Evolutionary conservation across 2,113 vertebrate genomes (phyloP).

Genomic region (Galemys pyrenaicus): DNA sequence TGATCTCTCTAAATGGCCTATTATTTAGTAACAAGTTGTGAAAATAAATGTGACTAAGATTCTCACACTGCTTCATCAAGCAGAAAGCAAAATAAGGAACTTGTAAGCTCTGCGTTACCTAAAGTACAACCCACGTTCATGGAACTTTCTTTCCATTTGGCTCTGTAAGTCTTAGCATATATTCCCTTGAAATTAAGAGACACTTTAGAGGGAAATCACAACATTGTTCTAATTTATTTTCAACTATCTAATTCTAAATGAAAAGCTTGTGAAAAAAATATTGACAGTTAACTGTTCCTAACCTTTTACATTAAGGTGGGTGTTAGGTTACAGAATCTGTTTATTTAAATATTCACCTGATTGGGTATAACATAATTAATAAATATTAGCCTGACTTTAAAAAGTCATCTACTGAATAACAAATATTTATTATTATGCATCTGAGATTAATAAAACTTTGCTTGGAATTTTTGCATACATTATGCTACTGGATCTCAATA

Average conservation of each 20-base stretch:
- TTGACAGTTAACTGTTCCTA: neutral
- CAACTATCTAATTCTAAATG: neutral
- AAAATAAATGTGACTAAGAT: neutral
- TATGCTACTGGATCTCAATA: neutral
- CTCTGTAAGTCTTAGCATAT: neutral
- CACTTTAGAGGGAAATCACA: neutral
- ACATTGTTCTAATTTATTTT: neutral
- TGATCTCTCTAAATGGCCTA: neutral
- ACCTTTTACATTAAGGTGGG: neutral
- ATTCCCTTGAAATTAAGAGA: neutral
- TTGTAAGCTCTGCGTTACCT: neutral
- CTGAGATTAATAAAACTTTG: neutral
- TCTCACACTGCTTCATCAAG: neutral
- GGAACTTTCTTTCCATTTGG: neutral
- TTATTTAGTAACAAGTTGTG: neutral
- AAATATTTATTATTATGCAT: neutral
- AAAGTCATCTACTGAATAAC: neutral
- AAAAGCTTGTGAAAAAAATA: neutral
- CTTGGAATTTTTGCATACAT: neutral
- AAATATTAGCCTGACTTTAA: neutral
- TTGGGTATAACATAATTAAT: neutral
- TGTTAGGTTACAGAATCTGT: neutral
- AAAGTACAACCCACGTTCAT: neutral
- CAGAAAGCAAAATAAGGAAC: neutral
- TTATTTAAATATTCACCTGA: neutral